Percentiles rank a stretch among this genome's conserved stretches.
These are phyloP conservation scores for Tragelaphus scriptus DNA, from an alignment of 2,113 vertebrate genomes.

Conservation along the genomic window DNA sequence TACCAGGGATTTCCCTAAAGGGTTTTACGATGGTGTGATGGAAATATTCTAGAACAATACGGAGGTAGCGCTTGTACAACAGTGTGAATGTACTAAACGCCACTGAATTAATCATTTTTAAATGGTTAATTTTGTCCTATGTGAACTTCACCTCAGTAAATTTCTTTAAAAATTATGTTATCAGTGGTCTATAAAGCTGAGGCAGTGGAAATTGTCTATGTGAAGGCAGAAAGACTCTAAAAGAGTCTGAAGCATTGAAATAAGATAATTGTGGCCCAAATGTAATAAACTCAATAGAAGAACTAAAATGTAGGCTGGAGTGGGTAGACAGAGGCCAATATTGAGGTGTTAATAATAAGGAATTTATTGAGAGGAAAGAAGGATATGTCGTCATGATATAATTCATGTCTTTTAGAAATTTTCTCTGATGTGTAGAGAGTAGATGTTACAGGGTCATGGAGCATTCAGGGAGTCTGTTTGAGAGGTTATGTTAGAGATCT, in stretches of 20 bases:
- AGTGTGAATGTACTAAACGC: not conserved
- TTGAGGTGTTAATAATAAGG: not conserved
- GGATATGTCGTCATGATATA: not conserved
- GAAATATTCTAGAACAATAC: not conserved
- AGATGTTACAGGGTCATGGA: not conserved
- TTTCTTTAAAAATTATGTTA: not conserved
- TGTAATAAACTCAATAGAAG: not conserved
- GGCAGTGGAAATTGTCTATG: not conserved
- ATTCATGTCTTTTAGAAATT: not conserved
- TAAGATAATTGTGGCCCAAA: not conserved
- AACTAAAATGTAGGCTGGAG: not conserved
- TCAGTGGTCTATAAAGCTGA: not conserved
- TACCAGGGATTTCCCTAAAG: not conserved
- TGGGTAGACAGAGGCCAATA: not conserved
- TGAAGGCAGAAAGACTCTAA: not conserved
- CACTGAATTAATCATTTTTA: not conserved
- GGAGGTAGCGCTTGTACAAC: not conserved
- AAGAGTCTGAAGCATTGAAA: not conserved
- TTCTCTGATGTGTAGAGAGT: not conserved
- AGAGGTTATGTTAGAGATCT: not conserved
- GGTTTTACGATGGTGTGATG: not conserved
- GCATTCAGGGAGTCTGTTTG: not conserved
- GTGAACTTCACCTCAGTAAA: not conserved
- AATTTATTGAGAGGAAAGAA: not conserved
- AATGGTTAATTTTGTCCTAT: not conserved